These are phyloP conservation scores for Diabrotica undecimpunctata DNA, from an alignment of 1,140 invertebrate species.

Conservation along the genomic window DNA sequence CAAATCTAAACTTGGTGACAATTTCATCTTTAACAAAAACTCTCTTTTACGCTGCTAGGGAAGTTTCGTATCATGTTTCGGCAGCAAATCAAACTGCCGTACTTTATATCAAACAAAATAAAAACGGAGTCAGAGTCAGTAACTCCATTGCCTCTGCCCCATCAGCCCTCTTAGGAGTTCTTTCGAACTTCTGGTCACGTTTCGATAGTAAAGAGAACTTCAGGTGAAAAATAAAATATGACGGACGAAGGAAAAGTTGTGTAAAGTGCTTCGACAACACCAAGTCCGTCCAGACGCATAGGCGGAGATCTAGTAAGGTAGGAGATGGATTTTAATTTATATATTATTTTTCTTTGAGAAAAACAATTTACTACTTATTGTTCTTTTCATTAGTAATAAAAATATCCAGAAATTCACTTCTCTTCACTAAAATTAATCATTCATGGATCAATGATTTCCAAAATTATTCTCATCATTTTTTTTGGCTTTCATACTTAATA, in stretches of 20 bases:
- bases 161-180: constrained; percentile 16
- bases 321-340: too few species aligned
- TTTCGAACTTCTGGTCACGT: constrained; percentile 28
- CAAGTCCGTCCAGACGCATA: neutral
- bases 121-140: constrained; percentile 14
- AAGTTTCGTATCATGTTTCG: constrained; percentile 10
- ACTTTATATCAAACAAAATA: constrained; percentile 23
- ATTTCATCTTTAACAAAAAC: too few species aligned
- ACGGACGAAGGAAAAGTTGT: constrained; percentile 26
- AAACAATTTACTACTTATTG: too few species aligned
- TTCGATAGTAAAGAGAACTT: constrained; percentile 28
- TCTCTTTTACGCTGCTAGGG: too few species aligned
- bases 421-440: too few species aligned
- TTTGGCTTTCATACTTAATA: too few species aligned
- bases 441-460: too few species aligned
- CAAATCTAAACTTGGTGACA: too few species aligned
- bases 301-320: neutral
- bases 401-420: too few species aligned
- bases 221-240: constrained; percentile 34
- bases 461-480: too few species aligned
- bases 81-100: constrained; percentile 22
- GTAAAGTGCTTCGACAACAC: constrained; percentile 27
- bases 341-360: too few species aligned
- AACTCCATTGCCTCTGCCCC: constrained; percentile 13
- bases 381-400: too few species aligned